Evolutionary conservation across 2,113 vertebrate genomes (phyloP).

Genomic region (Neofelis nebulosa): DNA sequence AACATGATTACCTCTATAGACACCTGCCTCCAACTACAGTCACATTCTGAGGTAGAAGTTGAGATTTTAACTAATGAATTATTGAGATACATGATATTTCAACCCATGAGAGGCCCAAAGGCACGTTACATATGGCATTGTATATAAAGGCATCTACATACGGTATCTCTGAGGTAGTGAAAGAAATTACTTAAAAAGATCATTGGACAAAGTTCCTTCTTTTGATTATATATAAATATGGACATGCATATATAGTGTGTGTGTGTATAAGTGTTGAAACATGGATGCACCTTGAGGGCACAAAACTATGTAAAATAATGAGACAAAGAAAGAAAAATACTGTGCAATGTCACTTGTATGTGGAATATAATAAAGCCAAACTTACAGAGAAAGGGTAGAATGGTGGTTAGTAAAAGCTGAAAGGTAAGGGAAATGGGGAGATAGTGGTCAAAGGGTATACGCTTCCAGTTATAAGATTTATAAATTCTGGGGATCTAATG

Average conservation of each 20-base stretch:
- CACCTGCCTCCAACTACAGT: not conserved
- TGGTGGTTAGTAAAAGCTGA: not conserved
- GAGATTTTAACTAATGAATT: not conserved
- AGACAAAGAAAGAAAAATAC: not conserved
- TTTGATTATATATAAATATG: not conserved
- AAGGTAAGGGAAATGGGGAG: too few species aligned
- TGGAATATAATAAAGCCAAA: not conserved
- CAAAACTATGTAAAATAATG: not conserved
- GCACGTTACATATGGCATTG: not conserved
- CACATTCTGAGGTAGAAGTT: not conserved
- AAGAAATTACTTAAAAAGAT: not conserved
- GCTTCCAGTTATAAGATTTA: not conserved
- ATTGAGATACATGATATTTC: not conserved
- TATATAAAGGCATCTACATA: not conserved
- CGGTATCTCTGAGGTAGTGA: not conserved
- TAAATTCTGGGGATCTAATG: not conserved
- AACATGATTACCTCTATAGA: not conserved
- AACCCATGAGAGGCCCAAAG: not conserved
- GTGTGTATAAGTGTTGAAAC: not conserved
- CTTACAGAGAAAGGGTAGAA: not conserved
- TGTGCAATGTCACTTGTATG: not conserved
- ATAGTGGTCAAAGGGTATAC: not conserved
- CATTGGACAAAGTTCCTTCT: not conserved
- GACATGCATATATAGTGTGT: not conserved
- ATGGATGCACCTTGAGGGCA: not conserved